A percentile compares a stretch with the other conserved stretches of the same genome.
Evolutionary conservation across 2,888 invertebrate species (phyloP).

Genomic region (Lasioglossum morio): DNA sequence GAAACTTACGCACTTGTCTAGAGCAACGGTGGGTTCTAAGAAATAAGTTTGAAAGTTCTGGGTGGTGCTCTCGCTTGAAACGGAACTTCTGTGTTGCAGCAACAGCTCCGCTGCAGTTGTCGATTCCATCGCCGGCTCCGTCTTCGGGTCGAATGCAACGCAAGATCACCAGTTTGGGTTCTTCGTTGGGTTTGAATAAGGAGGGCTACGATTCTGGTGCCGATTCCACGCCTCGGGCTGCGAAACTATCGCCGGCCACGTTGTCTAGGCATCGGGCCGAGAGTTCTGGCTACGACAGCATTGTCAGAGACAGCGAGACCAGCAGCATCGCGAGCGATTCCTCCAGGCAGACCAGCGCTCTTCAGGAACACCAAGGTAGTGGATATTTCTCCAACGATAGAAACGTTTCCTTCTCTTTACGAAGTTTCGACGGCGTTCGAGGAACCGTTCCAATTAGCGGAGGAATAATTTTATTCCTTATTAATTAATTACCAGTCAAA

Average conservation of each 20-base stretch:
- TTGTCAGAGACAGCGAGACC: constrained; percentile 94
- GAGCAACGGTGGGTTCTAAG: not conserved
- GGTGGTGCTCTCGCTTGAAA: not conserved
- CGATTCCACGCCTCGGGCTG: constrained; percentile 92
- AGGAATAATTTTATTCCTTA: not conserved
- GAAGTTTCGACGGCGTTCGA: not conserved
- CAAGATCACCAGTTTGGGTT: constrained; percentile 88
- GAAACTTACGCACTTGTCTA: not conserved
- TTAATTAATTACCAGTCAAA: not conserved
- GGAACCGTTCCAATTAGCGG: constrained; percentile 16
- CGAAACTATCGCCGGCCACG: constrained; percentile 92
- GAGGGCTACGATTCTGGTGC: constrained; percentile 94
- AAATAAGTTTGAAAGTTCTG: not conserved
- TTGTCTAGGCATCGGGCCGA: constrained; percentile 91
- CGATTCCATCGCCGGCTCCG: constrained; percentile 87
- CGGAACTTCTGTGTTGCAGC: constrained; percentile 65
- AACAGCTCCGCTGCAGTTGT: constrained; percentile 76
- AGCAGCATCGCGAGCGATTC: constrained; percentile 93
- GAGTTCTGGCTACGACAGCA: constrained; percentile 95
- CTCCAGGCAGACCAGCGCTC: constrained; percentile 85
- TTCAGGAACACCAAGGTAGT: constrained; percentile 83
- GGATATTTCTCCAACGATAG: not conserved
- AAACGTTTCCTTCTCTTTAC: not conserved
- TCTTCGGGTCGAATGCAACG: constrained; percentile 88
- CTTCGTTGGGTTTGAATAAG: constrained; percentile 88